A percentile compares a stretch with the other conserved stretches of the same genome.
phyloP scores from a whole-genome alignment of 2,113 vertebrate species.

The Zootoca vivipara region DNA sequence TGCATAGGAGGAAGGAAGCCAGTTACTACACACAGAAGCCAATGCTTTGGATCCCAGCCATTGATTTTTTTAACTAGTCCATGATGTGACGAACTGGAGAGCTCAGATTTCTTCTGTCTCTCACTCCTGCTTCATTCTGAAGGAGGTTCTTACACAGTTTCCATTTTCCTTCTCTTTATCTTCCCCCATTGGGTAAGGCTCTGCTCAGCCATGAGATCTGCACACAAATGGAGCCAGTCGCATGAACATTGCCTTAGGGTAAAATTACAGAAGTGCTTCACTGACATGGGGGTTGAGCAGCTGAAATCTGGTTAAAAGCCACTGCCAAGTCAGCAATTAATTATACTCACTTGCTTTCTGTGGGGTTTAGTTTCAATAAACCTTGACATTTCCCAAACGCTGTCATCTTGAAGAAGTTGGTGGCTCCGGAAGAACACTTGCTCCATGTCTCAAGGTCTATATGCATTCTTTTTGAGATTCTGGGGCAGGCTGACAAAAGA shows the following conservation, averaged over 20 bases:
- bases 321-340: not conserved
- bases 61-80: not conserved
- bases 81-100: not conserved
- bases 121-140: not conserved
- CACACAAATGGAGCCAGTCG: conserved; percentile 19
- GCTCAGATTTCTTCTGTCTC: not conserved
- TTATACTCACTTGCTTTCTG: not conserved
- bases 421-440: not conserved
- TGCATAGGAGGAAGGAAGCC: not conserved
- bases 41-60: not conserved
- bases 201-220: conserved; percentile 14
- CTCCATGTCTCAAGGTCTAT: not conserved
- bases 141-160: not conserved
- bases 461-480: not conserved
- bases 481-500: not conserved
- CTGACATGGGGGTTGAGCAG: conserved; percentile 12
- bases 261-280: conserved; percentile 35
- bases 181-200: not conserved
- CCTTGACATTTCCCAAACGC: not conserved
- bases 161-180: not conserved
- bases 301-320: conserved; percentile 22
- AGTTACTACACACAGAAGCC: not conserved
- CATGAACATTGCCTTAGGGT: conserved; percentile 15
- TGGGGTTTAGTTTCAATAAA: conserved; percentile 3
- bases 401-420: not conserved